Base-by-base conservation (phyloP, 2,113 vertebrate genomes). In the Protomyctophum bolini region DNA sequence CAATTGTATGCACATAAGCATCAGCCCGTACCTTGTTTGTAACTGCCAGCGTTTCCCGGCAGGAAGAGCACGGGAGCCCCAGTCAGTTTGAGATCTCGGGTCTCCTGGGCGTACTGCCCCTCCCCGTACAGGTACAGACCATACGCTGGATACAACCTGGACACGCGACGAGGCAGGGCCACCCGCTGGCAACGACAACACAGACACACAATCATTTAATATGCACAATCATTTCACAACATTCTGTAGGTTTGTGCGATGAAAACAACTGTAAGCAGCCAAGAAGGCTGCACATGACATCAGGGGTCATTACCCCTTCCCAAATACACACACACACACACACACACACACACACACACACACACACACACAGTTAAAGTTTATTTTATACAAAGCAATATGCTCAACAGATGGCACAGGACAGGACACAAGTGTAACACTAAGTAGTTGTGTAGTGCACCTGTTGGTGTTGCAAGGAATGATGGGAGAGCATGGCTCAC, bases 41-140 rank as follows among this genome's bases (percentile, higher is more conserved):
- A 96, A 87, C 98, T 99, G 68, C 98, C 98, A 68, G 97, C 97
- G 52, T 99, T 98, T 47, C 98, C 97, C 0, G 97, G 98, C 87
- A 99, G 91, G 88, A 99, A 99, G n/a, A 99, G 94, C 72, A 99
- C 94, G 14, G 98, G 98, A 81, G 96, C 96, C 2, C 97, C 98
- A 0, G 90, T 94, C 74, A 98, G 86, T 10, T 95, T 92, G 50
- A 98, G 94, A 6, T 92, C 88, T 57, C 93, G 93, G 74, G 95
- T 96, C 87, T 96, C 95, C 88, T 96, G 93, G 1, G 96, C 96
- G 0, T 98, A 97, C 6, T 66, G 75, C 1, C 97, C 97, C 85
- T 99, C 98, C 47, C 97, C 96, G 8, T 99, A 99, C 63, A 99
- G 94, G 87, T 98, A 98, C 1, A 99, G 93, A 10, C 97, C 95